phyloP scores from a whole-genome alignment of 2,797 vertebrate species.

The Lepilemur septentrionalis region DNA sequence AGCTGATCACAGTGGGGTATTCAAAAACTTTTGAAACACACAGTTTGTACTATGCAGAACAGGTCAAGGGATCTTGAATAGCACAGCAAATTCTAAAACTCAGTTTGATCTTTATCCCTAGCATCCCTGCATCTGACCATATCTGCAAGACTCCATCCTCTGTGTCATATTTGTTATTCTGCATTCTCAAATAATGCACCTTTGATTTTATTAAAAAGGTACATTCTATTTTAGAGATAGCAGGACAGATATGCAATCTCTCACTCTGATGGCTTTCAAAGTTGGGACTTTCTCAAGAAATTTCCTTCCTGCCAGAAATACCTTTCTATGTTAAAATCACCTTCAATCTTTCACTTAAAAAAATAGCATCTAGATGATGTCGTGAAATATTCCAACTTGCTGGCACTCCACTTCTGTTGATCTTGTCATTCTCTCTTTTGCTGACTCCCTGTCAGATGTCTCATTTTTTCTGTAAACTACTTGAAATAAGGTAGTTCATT shows the following conservation, averaged over 20 bases:
- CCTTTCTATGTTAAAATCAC: conserved; percentile 20
- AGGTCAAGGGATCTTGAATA: not conserved
- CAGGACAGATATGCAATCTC: not conserved
- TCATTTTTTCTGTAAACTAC: conserved; percentile 46
- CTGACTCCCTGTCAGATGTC: not conserved
- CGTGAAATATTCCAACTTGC: not conserved
- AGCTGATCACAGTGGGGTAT: not conserved
- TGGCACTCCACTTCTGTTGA: conserved; percentile 27
- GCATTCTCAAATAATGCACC: not conserved
- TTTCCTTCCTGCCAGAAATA: conserved; percentile 44
- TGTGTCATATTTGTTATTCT: not conserved
- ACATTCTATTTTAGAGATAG: not conserved
- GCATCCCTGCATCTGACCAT: not conserved
- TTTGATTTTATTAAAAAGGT: not conserved
- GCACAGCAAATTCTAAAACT: not conserved
- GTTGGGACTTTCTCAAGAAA: conserved; percentile 15
- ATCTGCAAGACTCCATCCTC: not conserved
- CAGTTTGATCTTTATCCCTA: not conserved
- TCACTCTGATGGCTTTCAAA: conserved; percentile 21
- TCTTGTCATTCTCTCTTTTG: conserved; percentile 42
- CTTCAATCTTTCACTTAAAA: conserved; percentile 51
- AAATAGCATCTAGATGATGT: not conserved
- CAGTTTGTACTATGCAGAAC: not conserved
- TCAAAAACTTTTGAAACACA: not conserved
- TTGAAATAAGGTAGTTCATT: conserved; percentile 53